Percentiles rank a stretch among this genome's conserved stretches.
Evolutionary conservation across 2,113 vertebrate genomes (phyloP).

Genomic region (Elephas maximus): DNA sequence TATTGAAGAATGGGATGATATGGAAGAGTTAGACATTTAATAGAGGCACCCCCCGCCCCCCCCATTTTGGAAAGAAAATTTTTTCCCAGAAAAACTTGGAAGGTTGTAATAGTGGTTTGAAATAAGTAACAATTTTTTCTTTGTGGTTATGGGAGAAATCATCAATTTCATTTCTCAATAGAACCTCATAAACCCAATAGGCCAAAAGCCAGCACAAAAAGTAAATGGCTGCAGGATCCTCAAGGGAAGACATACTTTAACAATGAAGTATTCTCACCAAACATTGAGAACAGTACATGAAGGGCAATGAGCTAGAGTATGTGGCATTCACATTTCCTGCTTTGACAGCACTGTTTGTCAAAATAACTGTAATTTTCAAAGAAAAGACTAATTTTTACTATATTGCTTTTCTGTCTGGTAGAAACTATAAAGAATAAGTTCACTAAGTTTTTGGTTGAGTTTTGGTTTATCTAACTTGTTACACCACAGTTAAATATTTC

Average conservation of each 20-base stretch:
- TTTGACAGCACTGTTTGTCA: conserved; percentile 85
- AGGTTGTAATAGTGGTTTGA: conserved; percentile 81
- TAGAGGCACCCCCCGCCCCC: not conserved
- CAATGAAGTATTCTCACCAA: conserved; percentile 83
- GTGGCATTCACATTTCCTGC: conserved; percentile 69
- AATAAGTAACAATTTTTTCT: conserved; percentile 84
- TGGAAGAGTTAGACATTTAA: conserved; percentile 45
- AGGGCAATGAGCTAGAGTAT: conserved; percentile 75
- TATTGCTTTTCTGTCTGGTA: conserved; percentile 80
- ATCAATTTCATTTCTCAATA: conserved; percentile 83
- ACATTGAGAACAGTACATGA: conserved; percentile 66
- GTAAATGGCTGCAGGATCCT: conserved; percentile 80
- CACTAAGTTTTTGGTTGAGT: conserved; percentile 69
- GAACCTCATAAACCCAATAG: conserved; percentile 85
- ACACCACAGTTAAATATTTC: conserved; percentile 79
- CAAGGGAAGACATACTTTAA: conserved; percentile 83
- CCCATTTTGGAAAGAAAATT: conserved; percentile 36
- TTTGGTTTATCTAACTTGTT: conserved; percentile 77
- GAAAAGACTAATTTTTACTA: conserved; percentile 79
- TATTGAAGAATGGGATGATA: conserved; percentile 54
- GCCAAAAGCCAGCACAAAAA: conserved; percentile 85
- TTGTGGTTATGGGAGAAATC: conserved; percentile 79
- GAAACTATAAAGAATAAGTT: conserved; percentile 81
- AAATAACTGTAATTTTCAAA: conserved; percentile 85
- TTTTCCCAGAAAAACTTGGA: conserved; percentile 73